Base-by-base conservation (phyloP, 2,888 invertebrate genomes). In the Scaptodrosophila latifasciaeformis region DNA sequence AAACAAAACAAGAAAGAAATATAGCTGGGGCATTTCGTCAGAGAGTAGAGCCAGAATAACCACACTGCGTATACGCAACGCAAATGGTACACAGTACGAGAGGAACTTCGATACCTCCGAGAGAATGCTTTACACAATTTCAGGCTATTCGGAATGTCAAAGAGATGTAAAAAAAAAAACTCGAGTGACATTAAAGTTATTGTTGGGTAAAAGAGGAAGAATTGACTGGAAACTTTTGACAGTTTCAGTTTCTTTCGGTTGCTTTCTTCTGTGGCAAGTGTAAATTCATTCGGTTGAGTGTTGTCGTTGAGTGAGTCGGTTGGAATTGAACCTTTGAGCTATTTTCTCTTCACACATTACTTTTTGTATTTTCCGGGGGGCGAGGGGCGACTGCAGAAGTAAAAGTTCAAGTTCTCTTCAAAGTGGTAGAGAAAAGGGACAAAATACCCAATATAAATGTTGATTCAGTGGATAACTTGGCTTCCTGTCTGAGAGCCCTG, bases 221-320 rank as follows among this genome's bases (percentile, higher is more conserved):
- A 75, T 45, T 65, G 71, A 66, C 45, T 50, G 59, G 60, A 58
- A 60, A 61, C 69, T 71, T 79, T 60, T 58, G 72, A 79, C 66
- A 74, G 71, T 68, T 69, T 46, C 12, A 46, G 31, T 39, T 53
- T 52, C 52, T 50, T 54, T 40, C 50, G 29, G 31, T 34, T 42
- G 19, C n/a, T 17, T 24, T 39, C 9, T 65, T 53, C 6, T 29
- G 35, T 21, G 29, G 34, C 24, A 18, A 46, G 50, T 62, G 65
- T 58, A 55, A 52, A 52, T 54, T 37, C 53, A 52, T 46, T 60
- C 34, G 45, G 50, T 39, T 55, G 55, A 61, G 53, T 60, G 56
- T 46, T n/a, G 21, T 7, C 24, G 34, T n/a, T 27, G 17, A 35
- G 27, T n/a, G n/a, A n/a, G n/a, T n/a, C n/a, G n/a, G n/a, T n/a